A percentile compares a stretch with the other conserved stretches of the same genome.
Evolutionary conservation across 2,888 invertebrate genomes (phyloP).

Genomic region (Galeruca laticollis): DNA sequence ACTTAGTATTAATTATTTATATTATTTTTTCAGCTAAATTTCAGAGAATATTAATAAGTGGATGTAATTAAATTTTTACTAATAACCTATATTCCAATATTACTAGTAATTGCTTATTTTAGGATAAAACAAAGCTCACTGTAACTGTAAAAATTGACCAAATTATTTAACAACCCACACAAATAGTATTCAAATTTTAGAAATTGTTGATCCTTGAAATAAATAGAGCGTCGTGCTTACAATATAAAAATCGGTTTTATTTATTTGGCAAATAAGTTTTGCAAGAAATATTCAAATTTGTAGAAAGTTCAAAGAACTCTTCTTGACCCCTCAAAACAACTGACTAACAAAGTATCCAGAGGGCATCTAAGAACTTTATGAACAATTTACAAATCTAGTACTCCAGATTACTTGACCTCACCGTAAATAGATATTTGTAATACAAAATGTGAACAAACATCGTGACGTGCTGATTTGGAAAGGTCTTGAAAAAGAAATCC

Average conservation of each 20-base stretch:
- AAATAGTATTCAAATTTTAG: slow-evolving; percentile 15
- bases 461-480: slow-evolving; percentile 56
- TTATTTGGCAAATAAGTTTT: slow-evolving; percentile 34
- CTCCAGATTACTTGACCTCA: slow-evolving; percentile 14
- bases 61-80: no score
- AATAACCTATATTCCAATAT: no score
- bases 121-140: background rate
- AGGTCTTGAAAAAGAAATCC: slow-evolving; percentile 51
- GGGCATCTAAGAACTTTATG: slow-evolving; percentile 7
- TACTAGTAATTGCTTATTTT: background rate
- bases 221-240: slow-evolving; percentile 23
- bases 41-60: no score
- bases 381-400: slow-evolving; percentile 12
- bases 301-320: slow-evolving; percentile 59
- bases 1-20: no score
- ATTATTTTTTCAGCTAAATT: no score
- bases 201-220: slow-evolving; percentile 16
- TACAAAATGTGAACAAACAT: slow-evolving; percentile 51
- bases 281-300: slow-evolving; percentile 43
- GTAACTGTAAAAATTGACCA: background rate
- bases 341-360: slow-evolving; percentile 28
- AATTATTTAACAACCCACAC: slow-evolving; percentile 13
- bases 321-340: slow-evolving; percentile 55
- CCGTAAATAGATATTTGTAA: slow-evolving; percentile 30
- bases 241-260: slow-evolving; percentile 19